These are phyloP conservation scores for Colletes collaris DNA, from an alignment of 2,888 invertebrate genomes.

Conservation along the genomic window DNA sequence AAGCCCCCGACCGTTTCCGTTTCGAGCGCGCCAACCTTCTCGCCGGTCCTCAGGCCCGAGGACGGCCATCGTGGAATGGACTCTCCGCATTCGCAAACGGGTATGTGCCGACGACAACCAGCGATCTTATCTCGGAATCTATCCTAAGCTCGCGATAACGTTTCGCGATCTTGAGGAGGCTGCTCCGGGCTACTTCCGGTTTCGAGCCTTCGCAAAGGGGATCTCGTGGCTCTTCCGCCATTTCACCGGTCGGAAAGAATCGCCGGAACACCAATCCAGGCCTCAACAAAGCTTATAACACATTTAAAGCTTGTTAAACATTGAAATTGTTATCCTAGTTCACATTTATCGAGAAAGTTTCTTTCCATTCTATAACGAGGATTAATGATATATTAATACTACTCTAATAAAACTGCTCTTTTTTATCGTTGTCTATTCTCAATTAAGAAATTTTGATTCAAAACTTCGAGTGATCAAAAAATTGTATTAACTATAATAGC, in stretches of 20 bases:
- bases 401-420: too few relatives aligned
- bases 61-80: slow-evolving; percentile 82
- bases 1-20: slow-evolving; percentile 82
- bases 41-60: slow-evolving; percentile 81
- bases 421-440: too few relatives aligned
- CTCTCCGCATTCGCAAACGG: slow-evolving; percentile 82
- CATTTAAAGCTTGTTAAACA: too few relatives aligned
- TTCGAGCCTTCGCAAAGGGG: not conserved
- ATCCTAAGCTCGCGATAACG: slow-evolving; percentile 37
- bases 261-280: too few relatives aligned
- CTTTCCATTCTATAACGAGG: too few relatives aligned
- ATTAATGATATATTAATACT: too few relatives aligned
- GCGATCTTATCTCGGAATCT: not conserved
- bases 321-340: too few relatives aligned
- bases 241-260: not conserved
- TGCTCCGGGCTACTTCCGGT: not conserved
- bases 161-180: slow-evolving; percentile 10
- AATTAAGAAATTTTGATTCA: too few relatives aligned
- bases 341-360: too few relatives aligned
- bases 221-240: slow-evolving; percentile 3
- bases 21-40: slow-evolving; percentile 81
- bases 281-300: too few relatives aligned
- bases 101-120: slow-evolving; percentile 70
- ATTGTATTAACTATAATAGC: too few relatives aligned
- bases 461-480: too few relatives aligned